A percentile compares a stretch with the other conserved stretches of the same genome.
Conservation (phyloP, 92 coral and sea anemone species). For the Epizoanthus ramosus region DNA sequence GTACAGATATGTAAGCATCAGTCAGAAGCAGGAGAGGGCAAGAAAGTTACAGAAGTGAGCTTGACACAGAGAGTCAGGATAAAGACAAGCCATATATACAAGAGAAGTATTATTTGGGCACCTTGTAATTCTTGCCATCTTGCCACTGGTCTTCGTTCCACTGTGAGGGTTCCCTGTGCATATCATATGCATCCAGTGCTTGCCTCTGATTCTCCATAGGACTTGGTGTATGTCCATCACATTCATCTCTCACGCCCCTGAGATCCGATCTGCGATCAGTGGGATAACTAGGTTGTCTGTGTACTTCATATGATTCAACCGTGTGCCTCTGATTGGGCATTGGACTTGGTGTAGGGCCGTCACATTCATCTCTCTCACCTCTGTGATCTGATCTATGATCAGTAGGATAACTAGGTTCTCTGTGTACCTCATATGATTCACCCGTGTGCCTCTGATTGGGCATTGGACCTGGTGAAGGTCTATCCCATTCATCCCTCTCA, state of each 20-base stretch:
- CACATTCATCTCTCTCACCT: not conserved
- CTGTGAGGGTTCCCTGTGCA: not conserved
- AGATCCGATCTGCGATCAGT: not conserved
- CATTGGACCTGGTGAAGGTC: not conserved
- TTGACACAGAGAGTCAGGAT: too few relatives aligned
- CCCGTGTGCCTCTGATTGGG: not conserved
- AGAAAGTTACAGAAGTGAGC: too few relatives aligned
- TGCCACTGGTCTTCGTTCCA: not conserved
- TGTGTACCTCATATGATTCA: not conserved
- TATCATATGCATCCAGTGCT: not conserved
- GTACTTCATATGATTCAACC: not conserved
- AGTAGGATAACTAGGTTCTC: not conserved
- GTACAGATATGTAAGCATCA: too few relatives aligned
- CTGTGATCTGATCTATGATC: not conserved
- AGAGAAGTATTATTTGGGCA: not conserved
- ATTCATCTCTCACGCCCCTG: not conserved
- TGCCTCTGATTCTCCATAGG: not conserved
- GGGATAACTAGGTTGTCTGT: slow-evolving; percentile 4
- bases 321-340: not conserved
- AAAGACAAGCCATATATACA: not conserved
- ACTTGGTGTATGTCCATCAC: not conserved
- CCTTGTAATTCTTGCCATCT: not conserved
- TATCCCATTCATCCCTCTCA: not conserved
- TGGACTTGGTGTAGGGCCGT: not conserved
- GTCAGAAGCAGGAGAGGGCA: too few relatives aligned